A percentile compares a stretch with the other conserved stretches of the same genome.
Evolutionary conservation across 2,888 invertebrate species (phyloP).

Genomic region (Ctenicera cuprea): DNA sequence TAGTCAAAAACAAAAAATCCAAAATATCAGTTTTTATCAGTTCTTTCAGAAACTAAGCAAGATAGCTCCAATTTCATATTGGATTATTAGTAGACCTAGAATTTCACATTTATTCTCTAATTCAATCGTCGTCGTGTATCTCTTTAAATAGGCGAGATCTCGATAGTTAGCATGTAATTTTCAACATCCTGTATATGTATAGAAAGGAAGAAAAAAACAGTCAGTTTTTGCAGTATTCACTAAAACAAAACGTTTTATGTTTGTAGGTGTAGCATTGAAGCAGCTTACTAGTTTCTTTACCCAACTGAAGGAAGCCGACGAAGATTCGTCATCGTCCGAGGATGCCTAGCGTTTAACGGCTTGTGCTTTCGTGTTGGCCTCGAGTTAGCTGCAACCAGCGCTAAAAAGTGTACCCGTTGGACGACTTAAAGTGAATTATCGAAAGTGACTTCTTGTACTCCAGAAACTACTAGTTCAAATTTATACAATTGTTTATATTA

Average conservation of each 20-base stretch:
- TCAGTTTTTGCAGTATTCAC: too few species aligned
- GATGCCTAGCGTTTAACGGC: conserved; percentile 63
- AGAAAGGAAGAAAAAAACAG: too few species aligned
- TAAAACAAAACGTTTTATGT: not conserved
- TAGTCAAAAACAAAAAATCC: too few species aligned
- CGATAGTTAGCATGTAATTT: too few species aligned
- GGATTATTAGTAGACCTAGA: too few species aligned
- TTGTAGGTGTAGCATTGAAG: conserved; percentile 81
- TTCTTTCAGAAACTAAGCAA: too few species aligned
- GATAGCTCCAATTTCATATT: too few species aligned
- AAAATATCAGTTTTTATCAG: too few species aligned
- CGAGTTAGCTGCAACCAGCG: conserved; percentile 49
- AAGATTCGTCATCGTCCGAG: conserved; percentile 70
- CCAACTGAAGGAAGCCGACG: conserved; percentile 81
- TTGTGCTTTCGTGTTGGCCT: conserved; percentile 50
- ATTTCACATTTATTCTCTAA: too few species aligned
- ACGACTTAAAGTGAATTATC: conserved; percentile 59
- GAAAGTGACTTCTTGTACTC: conserved; percentile 58
- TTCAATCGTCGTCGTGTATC: too few species aligned
- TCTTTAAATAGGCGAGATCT: too few species aligned
- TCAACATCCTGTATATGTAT: too few species aligned
- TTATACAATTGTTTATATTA: conserved; percentile 72
- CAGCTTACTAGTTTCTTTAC: conserved; percentile 85
- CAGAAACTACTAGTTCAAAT: conserved; percentile 68
- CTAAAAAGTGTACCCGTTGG: not conserved